These are phyloP conservation scores for Catocala sponsa DNA, from an alignment of 2,888 invertebrate species.

Conservation along the genomic window DNA sequence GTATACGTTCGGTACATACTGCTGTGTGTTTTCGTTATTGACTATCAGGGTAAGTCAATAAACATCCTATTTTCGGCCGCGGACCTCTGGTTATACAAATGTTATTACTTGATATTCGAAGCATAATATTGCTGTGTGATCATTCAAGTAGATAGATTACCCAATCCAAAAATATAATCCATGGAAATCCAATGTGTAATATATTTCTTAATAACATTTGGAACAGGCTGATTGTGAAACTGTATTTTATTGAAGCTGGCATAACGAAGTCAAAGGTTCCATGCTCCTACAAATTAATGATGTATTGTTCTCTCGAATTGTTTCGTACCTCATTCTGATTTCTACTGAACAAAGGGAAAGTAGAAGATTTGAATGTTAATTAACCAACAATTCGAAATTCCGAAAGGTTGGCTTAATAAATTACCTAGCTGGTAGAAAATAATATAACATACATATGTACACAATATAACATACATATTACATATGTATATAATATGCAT, in stretches of 20 bases:
- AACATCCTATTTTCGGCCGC: conserved; percentile 41
- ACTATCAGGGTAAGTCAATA: conserved; percentile 33
- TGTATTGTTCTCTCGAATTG: conserved; percentile 3
- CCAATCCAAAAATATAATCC: no score
- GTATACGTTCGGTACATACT: conserved; percentile 9
- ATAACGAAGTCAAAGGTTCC: neutral
- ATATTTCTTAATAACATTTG: neutral
- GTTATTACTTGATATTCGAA: neutral
- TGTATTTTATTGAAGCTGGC: neutral
- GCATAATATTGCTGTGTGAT: conserved; percentile 1
- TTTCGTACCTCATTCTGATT: conserved; percentile 1
- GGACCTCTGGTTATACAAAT: conserved; percentile 19
- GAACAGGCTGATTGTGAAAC: no score
- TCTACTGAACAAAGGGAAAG: conserved; percentile 1
- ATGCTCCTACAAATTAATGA: conserved; percentile 4
- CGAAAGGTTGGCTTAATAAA: neutral
- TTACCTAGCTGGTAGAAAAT: neutral
- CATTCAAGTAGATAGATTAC: neutral
- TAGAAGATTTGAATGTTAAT: conserved; percentile 3
- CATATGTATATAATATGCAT: no score
- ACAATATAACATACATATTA: no score
- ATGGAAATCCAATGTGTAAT: no score
- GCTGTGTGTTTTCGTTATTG: conserved; percentile 13
- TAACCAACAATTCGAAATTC: neutral
- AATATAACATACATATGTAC: neutral